Evolutionary conservation across 1,140 invertebrate species (phyloP), one percentile per base, ranked within the genome.

Genomic region (Papilio xuthus): DNA sequence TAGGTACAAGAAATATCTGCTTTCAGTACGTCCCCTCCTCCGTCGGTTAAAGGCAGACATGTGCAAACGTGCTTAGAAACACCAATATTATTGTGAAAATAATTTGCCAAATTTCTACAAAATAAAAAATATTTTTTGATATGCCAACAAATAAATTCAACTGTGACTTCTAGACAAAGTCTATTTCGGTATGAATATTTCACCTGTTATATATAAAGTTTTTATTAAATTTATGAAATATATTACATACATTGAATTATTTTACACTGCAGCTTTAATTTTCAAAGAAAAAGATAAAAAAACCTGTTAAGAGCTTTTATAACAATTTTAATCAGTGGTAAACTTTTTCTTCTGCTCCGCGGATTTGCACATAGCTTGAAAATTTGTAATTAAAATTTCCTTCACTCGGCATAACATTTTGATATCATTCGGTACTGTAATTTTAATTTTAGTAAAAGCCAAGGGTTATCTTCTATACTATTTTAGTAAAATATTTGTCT

Each of bases 391-490:
- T 26, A 60, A 60, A 67, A 67, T 15, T 28, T 67, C 0, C 60
- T 15, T 67, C 60, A 28, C 26, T 67, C 26, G 26, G 23, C 32
- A 67, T 67, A 15, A 67, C 26, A 15, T 67, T 28, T 28, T 67
- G 23, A 28, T 67, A 67, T 67, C 26, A 67, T 67, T 67, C 13
- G 26, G 3, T 67, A 18, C 23, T 26, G 82, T 78, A 85, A 80
- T 83, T 79, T 84, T 79, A 78, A 85, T 86, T 80, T 85, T 79
- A 81, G 85, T 88, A 83, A 88, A 89, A 15, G 60, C 2, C 20
- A n/a, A 53, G n/a, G 18, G 6, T 50, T 15, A 50, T 50, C 7
- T 4, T 7, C 32, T 1, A 37, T 7, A 37, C 4, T 7, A 37
- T 37, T 37, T 37, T 37, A 37, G 4, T 2, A 32, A 32, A 32